These are phyloP conservation scores for Lepus americanus DNA, from an alignment of 2,113 vertebrate species.

Conservation along the genomic window DNA sequence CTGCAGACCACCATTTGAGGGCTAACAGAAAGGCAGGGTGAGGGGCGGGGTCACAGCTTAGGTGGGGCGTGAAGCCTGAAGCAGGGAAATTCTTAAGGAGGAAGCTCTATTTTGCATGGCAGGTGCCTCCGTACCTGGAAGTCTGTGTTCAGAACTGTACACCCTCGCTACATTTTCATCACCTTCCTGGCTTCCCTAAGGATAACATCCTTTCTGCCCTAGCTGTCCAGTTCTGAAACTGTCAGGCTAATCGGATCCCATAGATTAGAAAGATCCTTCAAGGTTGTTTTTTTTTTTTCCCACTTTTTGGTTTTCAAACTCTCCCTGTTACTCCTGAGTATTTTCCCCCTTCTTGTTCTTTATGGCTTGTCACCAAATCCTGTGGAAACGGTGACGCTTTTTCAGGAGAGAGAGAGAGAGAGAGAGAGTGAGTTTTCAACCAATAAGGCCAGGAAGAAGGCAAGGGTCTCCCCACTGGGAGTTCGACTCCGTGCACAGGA, in stretches of 20 bases:
- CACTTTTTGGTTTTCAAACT: background rate
- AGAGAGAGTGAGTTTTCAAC: background rate
- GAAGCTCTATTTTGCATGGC: background rate
- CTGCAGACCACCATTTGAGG: background rate
- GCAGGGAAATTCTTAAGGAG: background rate
- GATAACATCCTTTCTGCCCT: background rate
- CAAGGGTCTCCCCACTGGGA: background rate
- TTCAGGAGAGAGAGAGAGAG: background rate
- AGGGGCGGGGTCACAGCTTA: background rate
- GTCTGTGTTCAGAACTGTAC: background rate
- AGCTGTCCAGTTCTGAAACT: background rate
- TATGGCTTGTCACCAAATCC: conserved; percentile 10
- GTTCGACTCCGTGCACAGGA: conserved; percentile 2
- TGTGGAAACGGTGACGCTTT: background rate
- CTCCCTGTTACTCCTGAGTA: background rate
- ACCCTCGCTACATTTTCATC: background rate
- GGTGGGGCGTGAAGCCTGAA: background rate
- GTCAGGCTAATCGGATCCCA: background rate
- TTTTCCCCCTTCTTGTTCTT: background rate
- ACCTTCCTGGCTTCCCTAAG: background rate
- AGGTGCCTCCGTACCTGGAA: background rate
- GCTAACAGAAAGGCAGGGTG: background rate
- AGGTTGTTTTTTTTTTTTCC: background rate
- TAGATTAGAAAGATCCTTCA: background rate
- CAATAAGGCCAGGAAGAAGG: conserved; percentile 51